Evolutionary conservation across 2,113 vertebrate species (phyloP).

Genomic region (Phylloscopus trochilus): DNA sequence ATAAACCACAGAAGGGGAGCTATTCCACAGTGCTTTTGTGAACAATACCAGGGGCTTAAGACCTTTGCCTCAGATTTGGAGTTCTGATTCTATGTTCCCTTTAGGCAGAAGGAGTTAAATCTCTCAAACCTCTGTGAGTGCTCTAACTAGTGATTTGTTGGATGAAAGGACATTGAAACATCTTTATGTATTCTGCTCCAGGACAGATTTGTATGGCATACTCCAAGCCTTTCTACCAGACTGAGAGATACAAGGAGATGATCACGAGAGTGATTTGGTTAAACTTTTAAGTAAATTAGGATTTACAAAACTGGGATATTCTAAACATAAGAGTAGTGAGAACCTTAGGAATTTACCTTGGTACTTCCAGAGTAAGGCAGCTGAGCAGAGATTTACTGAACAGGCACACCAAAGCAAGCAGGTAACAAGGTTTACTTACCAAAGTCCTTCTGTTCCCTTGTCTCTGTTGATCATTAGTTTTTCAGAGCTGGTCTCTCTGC

Average conservation of each 20-base stretch:
- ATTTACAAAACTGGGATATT: not conserved
- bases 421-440: not conserved
- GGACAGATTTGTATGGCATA: not conserved
- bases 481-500: not conserved
- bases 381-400: not conserved
- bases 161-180: not conserved
- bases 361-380: not conserved
- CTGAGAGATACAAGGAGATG: not conserved
- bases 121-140: not conserved
- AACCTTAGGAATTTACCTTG: not conserved
- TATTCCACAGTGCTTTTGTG: not conserved
- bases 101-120: not conserved
- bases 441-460: not conserved
- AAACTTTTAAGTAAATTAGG: not conserved
- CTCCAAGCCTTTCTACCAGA: not conserved
- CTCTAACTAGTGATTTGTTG: not conserved
- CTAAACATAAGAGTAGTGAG: not conserved
- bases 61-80: not conserved
- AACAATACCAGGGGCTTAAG: not conserved
- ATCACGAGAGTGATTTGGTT: not conserved
- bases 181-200: not conserved
- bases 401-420: not conserved
- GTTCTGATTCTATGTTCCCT: not conserved
- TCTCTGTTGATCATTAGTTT: not conserved
- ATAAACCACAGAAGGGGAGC: not conserved